phyloP scores from a whole-genome alignment of 2,113 vertebrate species.

The Pardalotus punctatus region DNA sequence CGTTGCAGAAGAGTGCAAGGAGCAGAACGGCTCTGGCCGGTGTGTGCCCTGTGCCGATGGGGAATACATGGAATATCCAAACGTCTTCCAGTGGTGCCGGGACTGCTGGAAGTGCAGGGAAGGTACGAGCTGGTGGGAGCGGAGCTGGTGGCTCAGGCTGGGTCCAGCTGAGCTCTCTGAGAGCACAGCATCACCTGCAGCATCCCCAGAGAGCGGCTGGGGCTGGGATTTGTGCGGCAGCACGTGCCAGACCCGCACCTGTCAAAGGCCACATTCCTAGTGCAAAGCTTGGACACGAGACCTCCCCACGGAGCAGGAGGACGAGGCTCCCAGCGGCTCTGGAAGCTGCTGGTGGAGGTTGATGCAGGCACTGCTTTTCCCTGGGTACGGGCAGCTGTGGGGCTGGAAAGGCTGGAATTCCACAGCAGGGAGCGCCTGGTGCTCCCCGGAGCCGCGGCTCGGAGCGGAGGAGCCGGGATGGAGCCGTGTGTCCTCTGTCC shows the following conservation, averaged over 20 bases:
- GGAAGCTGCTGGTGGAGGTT: neutral
- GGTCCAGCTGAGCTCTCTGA: neutral
- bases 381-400: neutral
- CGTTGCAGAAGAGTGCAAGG: neutral
- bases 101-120: neutral
- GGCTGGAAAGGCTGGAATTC: neutral
- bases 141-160: neutral
- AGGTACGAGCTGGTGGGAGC: neutral
- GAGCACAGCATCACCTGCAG: neutral
- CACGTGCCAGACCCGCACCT: neutral
- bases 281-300: neutral
- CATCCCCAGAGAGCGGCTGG: neutral
- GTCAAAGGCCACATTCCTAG: neutral
- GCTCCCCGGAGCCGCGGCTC: fast-evolving
- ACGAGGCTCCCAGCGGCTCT: neutral
- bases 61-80: neutral
- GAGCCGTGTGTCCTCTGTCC: neutral
- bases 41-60: fast-evolving
- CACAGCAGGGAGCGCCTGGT: fast-evolving
- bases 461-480: neutral
- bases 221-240: neutral
- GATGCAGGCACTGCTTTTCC: neutral
- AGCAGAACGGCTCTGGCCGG: fast-evolving
- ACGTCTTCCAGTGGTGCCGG: neutral
- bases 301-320: neutral